Evolutionary conservation across 64 coral and sea anemone genomes (phyloP), one percentile per base, ranked within the genome.

Genomic region (Pocillopora damicornis): DNA sequence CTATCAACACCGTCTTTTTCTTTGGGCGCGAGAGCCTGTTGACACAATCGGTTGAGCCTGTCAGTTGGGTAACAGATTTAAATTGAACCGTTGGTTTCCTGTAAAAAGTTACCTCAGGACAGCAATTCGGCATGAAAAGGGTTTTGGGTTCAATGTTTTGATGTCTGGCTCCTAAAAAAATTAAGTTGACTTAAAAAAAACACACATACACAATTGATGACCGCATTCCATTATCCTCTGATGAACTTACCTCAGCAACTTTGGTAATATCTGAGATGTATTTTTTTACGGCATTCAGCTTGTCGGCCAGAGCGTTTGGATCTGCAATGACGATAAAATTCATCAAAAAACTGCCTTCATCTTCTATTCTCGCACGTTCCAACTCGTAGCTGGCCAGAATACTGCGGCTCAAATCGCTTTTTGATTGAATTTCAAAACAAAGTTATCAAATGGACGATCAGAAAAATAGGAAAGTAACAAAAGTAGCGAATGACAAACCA

Each of bases 11-110:
- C 87, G 61, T 92, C 90, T 17, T 92, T 92, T 63, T 92, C 90
- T 30, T 92, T 92, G 10, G 90, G 90, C 14, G 76, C 90, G 79
- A 92, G 90, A 73, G 23, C 90, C 90, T 92, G 83, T 78, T 76
- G 1, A 63, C 18, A 89, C 73, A 51, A 77, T 16, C 72, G 13
- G 35, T 59, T 76, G 20, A 60, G 34, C 72, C 15, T 87, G 58
- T 87, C 37, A 87, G 57, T 15, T 10, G 7, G 62, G 34, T 2
- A 63, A 61, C 6, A 82, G 11, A 71, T 45, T 17, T 7, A 22
- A 59, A 9, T 5, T 22, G 13, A 3, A 13, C 22, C 42, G 7
- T 7, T 51, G 42, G 42, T 51, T 51, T 51, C 42, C 42, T 7
- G 42, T 51, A 51, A 51, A 51, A 51, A 51, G 42, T 51, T 51